A percentile compares a stretch with the other conserved stretches of the same genome.
Evolutionary conservation across 2,888 invertebrate species (phyloP).

Genomic region (Phyllotreta striolata): DNA sequence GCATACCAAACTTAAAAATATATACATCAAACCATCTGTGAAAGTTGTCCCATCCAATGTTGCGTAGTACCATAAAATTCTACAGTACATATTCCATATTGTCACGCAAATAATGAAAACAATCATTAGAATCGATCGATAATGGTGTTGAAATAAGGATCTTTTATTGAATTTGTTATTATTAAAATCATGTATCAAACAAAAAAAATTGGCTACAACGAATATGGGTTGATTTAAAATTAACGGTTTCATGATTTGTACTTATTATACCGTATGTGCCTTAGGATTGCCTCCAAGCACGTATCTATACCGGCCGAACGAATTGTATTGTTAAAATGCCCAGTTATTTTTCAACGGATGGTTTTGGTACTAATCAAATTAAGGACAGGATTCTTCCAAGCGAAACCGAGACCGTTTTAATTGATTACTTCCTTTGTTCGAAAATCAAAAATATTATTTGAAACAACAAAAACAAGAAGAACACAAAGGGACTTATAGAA

Average conservation of each 20-base stretch:
- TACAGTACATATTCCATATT: slow-evolving; percentile 18
- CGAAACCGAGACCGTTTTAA: background rate
- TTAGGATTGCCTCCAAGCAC: no score
- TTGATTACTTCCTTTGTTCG: slow-evolving; percentile 2
- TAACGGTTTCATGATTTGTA: no score
- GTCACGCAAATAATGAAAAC: slow-evolving; percentile 2
- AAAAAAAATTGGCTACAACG: slow-evolving; percentile 13
- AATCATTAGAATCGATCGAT: slow-evolving; percentile 7
- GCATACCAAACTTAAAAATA: slow-evolving; percentile 11
- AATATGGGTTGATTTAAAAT: background rate
- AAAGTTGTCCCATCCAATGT: slow-evolving; percentile 14
- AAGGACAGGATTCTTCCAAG: no score
- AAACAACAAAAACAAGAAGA: slow-evolving; percentile 22
- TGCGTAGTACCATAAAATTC: slow-evolving; percentile 20
- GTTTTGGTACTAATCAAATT: no score
- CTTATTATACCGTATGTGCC: no score
- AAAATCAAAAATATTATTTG: slow-evolving; percentile 22
- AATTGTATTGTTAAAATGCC: no score
- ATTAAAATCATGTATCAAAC: slow-evolving; percentile 4
- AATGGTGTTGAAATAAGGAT: background rate
- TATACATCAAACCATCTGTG: slow-evolving; percentile 18
- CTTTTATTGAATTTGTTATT: background rate
- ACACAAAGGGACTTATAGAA: slow-evolving; percentile 14
- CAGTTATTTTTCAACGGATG: no score
- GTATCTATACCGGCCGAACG: no score